phyloP scores from a whole-genome alignment of 2,113 vertebrate species.

The Lampris incognitus region DNA sequence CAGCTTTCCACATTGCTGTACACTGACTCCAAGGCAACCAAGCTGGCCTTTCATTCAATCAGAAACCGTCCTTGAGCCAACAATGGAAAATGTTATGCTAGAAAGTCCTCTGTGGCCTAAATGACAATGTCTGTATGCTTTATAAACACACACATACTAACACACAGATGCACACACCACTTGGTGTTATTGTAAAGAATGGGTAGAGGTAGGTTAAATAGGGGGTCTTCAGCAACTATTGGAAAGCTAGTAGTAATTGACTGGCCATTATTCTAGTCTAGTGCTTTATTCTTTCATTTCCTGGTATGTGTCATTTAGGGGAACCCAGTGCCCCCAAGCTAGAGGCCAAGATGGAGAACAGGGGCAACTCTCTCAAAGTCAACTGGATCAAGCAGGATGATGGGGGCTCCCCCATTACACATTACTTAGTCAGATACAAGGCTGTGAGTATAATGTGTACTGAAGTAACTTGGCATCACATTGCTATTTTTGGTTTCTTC shows the following conservation, averaged over 20 bases:
- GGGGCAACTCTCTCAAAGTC: slow-evolving; percentile 90
- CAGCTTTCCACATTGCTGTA: neutral
- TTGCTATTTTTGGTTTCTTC: neutral
- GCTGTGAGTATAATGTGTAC: slow-evolving; percentile 87
- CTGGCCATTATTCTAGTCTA: neutral
- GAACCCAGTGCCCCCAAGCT: slow-evolving; percentile 95
- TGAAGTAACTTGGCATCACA: slow-evolving; percentile 22
- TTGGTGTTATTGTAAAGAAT: neutral
- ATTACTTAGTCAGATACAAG: slow-evolving; percentile 95
- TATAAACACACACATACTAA: neutral
- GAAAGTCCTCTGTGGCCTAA: neutral
- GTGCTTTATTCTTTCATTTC: slow-evolving; percentile 27
- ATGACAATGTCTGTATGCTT: slow-evolving; percentile 2
- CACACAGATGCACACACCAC: neutral
- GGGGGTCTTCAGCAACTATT: neutral
- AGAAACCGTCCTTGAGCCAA: neutral
- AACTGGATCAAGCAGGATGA: slow-evolving; percentile 96
- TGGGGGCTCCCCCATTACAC: slow-evolving; percentile 93
- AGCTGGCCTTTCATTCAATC: neutral
- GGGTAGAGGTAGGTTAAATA: neutral
- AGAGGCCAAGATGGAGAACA: slow-evolving; percentile 85
- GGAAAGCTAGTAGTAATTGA: neutral
- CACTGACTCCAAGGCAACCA: neutral
- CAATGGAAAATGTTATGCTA: neutral
- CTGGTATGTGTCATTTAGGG: slow-evolving; percentile 83